Evolutionary conservation across 2,797 vertebrate species (phyloP).

Genomic region (Pseudotriccus pelzelni): DNA sequence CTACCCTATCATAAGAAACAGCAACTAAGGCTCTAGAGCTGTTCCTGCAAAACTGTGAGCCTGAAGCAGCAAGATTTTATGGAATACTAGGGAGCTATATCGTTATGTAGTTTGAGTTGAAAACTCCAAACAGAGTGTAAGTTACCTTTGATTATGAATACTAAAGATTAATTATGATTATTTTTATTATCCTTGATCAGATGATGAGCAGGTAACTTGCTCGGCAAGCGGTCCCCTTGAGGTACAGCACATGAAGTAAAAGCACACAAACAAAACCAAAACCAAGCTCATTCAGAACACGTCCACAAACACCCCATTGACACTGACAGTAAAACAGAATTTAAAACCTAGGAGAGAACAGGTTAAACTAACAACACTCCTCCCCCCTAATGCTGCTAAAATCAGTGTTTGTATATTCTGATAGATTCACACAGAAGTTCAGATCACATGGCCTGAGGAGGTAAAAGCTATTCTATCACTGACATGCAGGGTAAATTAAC

Average conservation of each 20-base stretch:
- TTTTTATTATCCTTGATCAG: not conserved
- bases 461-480: conserved; percentile 14
- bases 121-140: not conserved
- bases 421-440: not conserved
- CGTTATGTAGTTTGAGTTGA: not conserved
- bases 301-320: not conserved
- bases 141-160: not conserved
- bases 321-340: not conserved
- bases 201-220: not conserved
- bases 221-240: not conserved
- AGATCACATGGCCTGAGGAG: not conserved
- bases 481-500: conserved; percentile 25
- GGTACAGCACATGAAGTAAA: not conserved
- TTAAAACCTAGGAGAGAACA: not conserved
- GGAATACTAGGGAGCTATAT: not conserved
- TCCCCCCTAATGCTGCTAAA: not conserved
- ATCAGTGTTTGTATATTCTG: not conserved
- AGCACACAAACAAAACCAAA: not conserved
- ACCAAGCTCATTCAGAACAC: not conserved
- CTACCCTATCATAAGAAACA: not conserved
- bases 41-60: not conserved
- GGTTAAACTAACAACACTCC: not conserved
- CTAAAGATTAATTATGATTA: not conserved
- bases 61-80: not conserved
- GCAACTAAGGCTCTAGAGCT: not conserved